Base-by-base conservation (phyloP, 1,140 invertebrate species). In the Oreohelix idahoensis region DNA sequence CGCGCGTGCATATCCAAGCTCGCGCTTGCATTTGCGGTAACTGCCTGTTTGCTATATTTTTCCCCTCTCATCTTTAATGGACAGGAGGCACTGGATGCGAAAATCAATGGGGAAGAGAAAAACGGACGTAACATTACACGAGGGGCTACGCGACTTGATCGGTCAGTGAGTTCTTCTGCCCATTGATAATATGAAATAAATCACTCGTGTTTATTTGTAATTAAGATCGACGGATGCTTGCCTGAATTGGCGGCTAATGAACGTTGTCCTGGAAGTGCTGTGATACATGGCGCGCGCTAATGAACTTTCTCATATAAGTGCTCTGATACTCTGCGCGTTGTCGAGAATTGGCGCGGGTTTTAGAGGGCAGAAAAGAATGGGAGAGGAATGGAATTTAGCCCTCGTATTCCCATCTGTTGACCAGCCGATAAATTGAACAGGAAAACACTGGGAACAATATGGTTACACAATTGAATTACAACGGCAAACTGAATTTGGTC, bases 171-270 rank as follows among this genome's bases (percentile, higher is more conserved):
- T 66, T 66, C 8, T 17, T 32, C n/a, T 66, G 0, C n/a, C 17
- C 63, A 8, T 66, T 32, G 63, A 66, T 66, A 2, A 32, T 32
- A 66, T 32, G 63, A 66, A 66, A 66, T 66, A 29, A 66, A 66
- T 66, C 63, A 66, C 63, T 66, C 63, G 29, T 32, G 63, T 66
- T 66, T 66, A 66, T 66, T 66, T 66, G 63, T 66, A 32, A 66
- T 66, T 32, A 66, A 66, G 63, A 66, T 66, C 32, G 63, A 66
- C 63, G 63, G 63, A 0, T 32, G 63, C n/a, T 66, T 35, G 63
- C 63, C 5, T 66, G n/a, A 66, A 32, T 29, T 11, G 63, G 32
- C 63, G 29, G 63, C 63, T 66, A 66, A 66, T 66, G 63, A 66
- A 66, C 63, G 23, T 66, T 66, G 20, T 66, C 29, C 8, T 32